Evolutionary conservation across 2,888 invertebrate genomes (phyloP).

Genomic region (Cryptus armator): DNA sequence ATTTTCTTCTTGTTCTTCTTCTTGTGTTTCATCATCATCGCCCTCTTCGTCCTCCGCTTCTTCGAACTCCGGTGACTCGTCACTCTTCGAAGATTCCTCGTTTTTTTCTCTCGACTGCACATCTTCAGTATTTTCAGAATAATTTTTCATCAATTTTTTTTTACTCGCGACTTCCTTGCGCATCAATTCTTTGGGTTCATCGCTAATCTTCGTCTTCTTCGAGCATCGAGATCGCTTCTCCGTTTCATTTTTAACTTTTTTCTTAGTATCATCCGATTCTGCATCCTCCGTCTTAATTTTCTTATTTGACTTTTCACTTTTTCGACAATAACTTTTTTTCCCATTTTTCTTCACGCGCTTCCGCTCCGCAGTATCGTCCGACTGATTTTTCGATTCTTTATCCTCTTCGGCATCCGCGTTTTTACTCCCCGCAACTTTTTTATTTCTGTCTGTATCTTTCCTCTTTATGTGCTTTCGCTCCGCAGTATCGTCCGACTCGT

Average conservation of each 20-base stretch:
- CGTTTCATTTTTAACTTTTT: constrained; percentile 53
- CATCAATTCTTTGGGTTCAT: constrained; percentile 32
- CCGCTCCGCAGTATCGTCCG: constrained; percentile 10
- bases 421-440: constrained; percentile 53
- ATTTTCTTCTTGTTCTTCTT: constrained; percentile 4
- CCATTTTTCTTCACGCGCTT: background rate
- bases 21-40: constrained; percentile 15
- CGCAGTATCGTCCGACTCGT: constrained; percentile 30
- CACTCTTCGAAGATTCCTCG: constrained; percentile 38
- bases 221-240: constrained; percentile 24
- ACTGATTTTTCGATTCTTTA: constrained; percentile 59
- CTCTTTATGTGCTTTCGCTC: background rate
- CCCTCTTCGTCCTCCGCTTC: constrained; percentile 28
- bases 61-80: constrained; percentile 15
- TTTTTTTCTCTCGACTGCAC: constrained; percentile 14
- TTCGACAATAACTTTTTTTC: constrained; percentile 37
- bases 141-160: constrained; percentile 19
- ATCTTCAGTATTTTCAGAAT: constrained; percentile 18
- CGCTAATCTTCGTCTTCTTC: constrained; percentile 25
- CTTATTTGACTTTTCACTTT: constrained; percentile 61
- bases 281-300: constrained; percentile 45
- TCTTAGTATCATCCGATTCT: constrained; percentile 11
- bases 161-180: constrained; percentile 8
- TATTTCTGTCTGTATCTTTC: too few relatives aligned
- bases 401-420: constrained; percentile 40